A percentile compares a stretch with the other conserved stretches of the same genome.
Evolutionary conservation across 2,888 invertebrate genomes (phyloP).

Genomic region (Aphodius sticticus): DNA sequence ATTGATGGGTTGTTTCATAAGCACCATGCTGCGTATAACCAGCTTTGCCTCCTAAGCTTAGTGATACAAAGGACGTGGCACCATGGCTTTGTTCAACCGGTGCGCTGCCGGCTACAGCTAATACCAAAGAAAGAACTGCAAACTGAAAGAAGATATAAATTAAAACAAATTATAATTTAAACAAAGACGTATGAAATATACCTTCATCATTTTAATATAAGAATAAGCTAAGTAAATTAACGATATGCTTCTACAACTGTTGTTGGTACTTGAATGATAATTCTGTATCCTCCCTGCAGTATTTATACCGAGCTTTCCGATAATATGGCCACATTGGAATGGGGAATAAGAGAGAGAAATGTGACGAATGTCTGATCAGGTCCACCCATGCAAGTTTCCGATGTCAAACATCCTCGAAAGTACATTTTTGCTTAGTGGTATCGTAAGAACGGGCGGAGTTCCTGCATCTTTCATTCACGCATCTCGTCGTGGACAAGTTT

Average conservation of each 20-base stretch:
- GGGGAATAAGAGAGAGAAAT: background rate
- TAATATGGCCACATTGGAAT: background rate
- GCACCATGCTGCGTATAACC: background rate
- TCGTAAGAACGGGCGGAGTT: background rate
- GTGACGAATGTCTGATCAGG: background rate
- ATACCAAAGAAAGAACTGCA: background rate
- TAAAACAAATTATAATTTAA: background rate
- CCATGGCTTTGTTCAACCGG: slow-evolving; percentile 15
- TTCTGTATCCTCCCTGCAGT: background rate
- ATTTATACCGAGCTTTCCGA: background rate
- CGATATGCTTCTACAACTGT: background rate
- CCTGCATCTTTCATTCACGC: background rate
- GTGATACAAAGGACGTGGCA: slow-evolving; percentile 14
- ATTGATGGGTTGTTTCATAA: background rate
- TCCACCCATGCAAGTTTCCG: background rate
- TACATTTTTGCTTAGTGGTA: background rate
- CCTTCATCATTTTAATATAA: background rate
- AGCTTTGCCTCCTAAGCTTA: slow-evolving; percentile 1
- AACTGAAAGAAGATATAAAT: background rate
- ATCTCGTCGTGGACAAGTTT: background rate
- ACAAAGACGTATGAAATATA: background rate
- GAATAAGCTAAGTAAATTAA: too few species aligned
- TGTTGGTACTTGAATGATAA: background rate
- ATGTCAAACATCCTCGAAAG: background rate
- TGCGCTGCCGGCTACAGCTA: background rate